phyloP scores from a whole-genome alignment of 2,797 vertebrate species.

The Chiroxiphia lanceolata region DNA sequence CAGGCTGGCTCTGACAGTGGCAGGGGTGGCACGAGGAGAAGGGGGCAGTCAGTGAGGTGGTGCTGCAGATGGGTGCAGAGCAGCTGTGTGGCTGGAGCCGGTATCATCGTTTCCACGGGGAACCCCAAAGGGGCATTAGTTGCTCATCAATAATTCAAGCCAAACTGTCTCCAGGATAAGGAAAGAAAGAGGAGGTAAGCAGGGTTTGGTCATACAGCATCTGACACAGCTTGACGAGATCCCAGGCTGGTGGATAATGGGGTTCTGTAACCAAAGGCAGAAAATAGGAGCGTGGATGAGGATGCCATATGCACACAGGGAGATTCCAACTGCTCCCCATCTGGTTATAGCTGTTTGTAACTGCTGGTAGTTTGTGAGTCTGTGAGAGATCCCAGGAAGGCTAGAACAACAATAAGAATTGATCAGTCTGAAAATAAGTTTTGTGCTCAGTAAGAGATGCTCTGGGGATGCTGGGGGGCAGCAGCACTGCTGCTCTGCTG shows the following conservation, averaged over 20 bases:
- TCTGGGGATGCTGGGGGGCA: not conserved
- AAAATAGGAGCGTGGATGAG: not conserved
- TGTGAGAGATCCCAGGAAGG: not conserved
- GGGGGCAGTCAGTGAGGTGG: not conserved
- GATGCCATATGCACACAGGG: not conserved
- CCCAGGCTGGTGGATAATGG: not conserved
- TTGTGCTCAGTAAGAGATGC: not conserved
- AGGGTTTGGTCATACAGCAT: not conserved
- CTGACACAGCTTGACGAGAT: not conserved
- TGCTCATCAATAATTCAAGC: conserved; percentile 23
- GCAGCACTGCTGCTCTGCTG: not conserved
- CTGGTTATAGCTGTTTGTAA: not conserved
- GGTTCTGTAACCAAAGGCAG: not conserved
- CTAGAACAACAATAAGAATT: not conserved
- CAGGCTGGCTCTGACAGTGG: not conserved
- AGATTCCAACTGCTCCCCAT: not conserved
- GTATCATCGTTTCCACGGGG: not conserved
- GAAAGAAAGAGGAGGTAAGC: not conserved
- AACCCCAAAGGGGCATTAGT: not conserved
- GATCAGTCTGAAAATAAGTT: not conserved
- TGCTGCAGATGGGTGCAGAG: not conserved
- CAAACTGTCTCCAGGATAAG: not conserved
- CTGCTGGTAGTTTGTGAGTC: not conserved
- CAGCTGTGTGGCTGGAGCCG: not conserved
- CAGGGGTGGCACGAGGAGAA: not conserved